Conservation (phyloP, 2,888 invertebrate species). For the Drosophila gaucha region DNA sequence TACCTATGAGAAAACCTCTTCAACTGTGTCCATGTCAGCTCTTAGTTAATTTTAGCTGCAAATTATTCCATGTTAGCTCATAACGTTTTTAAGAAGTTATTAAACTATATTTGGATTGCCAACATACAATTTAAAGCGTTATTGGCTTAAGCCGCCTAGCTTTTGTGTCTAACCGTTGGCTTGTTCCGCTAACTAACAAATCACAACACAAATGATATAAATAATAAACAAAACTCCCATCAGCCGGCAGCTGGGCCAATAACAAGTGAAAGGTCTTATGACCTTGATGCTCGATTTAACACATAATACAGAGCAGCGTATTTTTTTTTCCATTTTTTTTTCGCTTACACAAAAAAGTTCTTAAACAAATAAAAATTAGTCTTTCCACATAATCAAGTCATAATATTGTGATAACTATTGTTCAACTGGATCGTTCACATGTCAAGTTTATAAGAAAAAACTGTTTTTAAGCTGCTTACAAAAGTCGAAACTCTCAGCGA, state of each 20-base stretch:
- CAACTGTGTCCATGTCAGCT: background rate
- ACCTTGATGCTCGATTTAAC: slow-evolving; percentile 70
- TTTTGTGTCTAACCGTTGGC: slow-evolving; percentile 21
- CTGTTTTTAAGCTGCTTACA: slow-evolving; percentile 65
- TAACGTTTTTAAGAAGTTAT: slow-evolving; percentile 22
- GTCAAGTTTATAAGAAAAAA: slow-evolving; percentile 15
- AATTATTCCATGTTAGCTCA: background rate
- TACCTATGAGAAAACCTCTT: background rate
- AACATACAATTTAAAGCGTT: slow-evolving; percentile 13
- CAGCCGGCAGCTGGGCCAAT: slow-evolving; percentile 10
- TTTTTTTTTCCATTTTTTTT: background rate
- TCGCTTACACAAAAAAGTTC: slow-evolving; percentile 49
- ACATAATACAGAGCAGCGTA: slow-evolving; percentile 71
- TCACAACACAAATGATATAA: no score
- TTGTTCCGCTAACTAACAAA: slow-evolving; percentile 29
- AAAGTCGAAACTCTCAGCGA: slow-evolving; percentile 22
- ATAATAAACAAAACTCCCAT: slow-evolving; percentile 45
- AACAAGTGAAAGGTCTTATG: slow-evolving; percentile 61
- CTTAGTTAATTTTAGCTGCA: no score
- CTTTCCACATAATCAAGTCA: slow-evolving; percentile 77
- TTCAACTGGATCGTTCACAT: slow-evolving; percentile 26
- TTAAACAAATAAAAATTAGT: slow-evolving; percentile 70
- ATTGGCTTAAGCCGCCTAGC: slow-evolving; percentile 18
- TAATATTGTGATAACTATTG: slow-evolving; percentile 74
- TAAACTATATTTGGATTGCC: slow-evolving; percentile 44